These are phyloP conservation scores for Acipenser transmontanus DNA, from an alignment of 2,797 vertebrate species.

Conservation along the genomic window DNA sequence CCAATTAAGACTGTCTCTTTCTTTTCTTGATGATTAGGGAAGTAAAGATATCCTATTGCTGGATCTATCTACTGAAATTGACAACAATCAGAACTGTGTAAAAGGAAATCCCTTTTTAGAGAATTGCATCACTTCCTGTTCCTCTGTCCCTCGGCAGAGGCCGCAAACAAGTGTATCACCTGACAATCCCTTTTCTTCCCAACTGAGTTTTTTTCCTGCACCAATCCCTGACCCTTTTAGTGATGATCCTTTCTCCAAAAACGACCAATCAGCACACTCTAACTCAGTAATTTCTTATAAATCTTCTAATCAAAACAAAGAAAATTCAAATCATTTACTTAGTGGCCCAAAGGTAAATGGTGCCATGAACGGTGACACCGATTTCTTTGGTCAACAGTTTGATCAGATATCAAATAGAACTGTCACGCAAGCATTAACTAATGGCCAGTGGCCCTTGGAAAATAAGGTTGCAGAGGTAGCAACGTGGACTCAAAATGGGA, in stretches of 20 bases:
- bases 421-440: conserved; percentile 65
- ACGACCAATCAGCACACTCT: conserved; percentile 46
- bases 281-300: conserved; percentile 51
- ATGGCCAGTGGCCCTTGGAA: conserved; percentile 73
- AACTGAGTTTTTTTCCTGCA: conserved; percentile 82
- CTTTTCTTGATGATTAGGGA: conserved; percentile 72
- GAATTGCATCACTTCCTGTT: conserved; percentile 60
- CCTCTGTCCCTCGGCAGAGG: conserved; percentile 60
- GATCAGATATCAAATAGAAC: conserved; percentile 76
- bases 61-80: conserved; percentile 91
- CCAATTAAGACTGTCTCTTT: conserved; percentile 23
- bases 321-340: conserved; percentile 38
- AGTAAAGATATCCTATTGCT: conserved; percentile 91
- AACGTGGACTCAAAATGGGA: conserved; percentile 50
- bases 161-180: conserved; percentile 54
- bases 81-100: conserved; percentile 86
- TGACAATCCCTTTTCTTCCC: conserved; percentile 69
- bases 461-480: conserved; percentile 50
- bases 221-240: conserved; percentile 85
- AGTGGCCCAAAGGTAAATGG: conserved; percentile 47
- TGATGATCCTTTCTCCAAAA: conserved; percentile 76
- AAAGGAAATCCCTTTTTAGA: conserved; percentile 75
- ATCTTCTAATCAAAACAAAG: conserved; percentile 54
- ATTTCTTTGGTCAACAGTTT: conserved; percentile 68
- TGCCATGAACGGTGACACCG: conserved; percentile 56